Evolutionary conservation across 2,888 invertebrate species (phyloP), one percentile per base, ranked within the genome.

Genomic region (Ophion costatus): DNA sequence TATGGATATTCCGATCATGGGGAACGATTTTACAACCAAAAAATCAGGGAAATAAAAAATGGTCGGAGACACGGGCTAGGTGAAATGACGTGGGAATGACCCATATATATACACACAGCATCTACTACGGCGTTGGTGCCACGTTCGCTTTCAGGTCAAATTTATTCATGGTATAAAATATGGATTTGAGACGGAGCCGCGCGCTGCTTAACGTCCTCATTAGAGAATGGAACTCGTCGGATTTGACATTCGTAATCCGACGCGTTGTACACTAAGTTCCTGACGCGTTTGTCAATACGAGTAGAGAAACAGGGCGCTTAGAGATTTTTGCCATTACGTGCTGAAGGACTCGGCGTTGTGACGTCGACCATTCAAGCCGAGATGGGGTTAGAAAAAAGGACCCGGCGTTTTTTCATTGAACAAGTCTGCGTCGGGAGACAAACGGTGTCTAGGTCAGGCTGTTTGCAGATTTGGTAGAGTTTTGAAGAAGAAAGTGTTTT

Each of bases 141-240:
- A 42, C 51, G 38, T 57, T 76, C 38, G 80, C 73, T 66, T 85
- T 76, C 59, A 85, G 79, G 76, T 80, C 45, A 38, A 82, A 76
- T 80, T 85, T 85, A 85, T 82, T 61, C 82, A 79, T 64, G 42
- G 11, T 51, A 80, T 76, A 76, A 80, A 82, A 82, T 51, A 51
- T 76, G 82, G 73, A 80, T 82, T 85, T 71, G 66, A 42, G 56
- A 61, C 56, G 59, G 42, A 67, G n/a, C 64, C 70, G 51, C 51
- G 51, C 45, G 11, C 24, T 42, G 70, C 29, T 45, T 73, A 57
- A 61, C 75, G 64, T 45, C 70, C 69, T 73, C 73, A 73, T 82
- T 66, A 84, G 66, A 82, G 67, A 67, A 73, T 56, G 29, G 20
- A 42, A 61, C 75, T 56, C 33, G 14, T 51, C n/a, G 64, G 59